Evolutionary conservation across 92 coral and sea anemone species (phyloP).

Genomic region (Phenganax subtilis): DNA sequence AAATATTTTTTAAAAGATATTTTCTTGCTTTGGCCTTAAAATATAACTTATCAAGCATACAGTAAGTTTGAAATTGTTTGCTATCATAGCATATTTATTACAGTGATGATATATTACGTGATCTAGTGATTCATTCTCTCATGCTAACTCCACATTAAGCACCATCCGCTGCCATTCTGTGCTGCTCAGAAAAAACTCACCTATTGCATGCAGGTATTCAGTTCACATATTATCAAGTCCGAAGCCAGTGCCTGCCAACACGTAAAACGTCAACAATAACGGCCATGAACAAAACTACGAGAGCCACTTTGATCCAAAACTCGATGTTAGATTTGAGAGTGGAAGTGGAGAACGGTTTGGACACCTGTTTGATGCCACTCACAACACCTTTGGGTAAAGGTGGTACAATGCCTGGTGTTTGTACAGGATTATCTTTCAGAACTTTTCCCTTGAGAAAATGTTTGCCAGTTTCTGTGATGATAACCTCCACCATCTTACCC

Average conservation of each 20-base stretch:
- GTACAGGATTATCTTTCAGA: constrained; percentile 53
- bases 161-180: neutral
- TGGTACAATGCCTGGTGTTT: constrained; percentile 82
- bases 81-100: no score
- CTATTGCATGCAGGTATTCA: neutral
- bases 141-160: no score
- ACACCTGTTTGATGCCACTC: constrained; percentile 62
- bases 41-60: no score
- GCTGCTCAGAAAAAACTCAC: neutral
- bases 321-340: constrained; percentile 34
- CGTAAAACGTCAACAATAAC: constrained; percentile 58
- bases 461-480: constrained; percentile 75
- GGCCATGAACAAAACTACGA: constrained; percentile 66
- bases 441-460: constrained; percentile 79
- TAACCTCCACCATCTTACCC: constrained; percentile 87
- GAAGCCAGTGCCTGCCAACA: constrained; percentile 61
- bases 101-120: no score
- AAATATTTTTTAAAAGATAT: no score
- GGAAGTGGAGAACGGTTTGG: constrained; percentile 26
- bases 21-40: no score
- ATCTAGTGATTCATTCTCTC: no score
- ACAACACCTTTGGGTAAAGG: constrained; percentile 90
- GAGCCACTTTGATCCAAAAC: constrained; percentile 58
- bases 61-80: no score
- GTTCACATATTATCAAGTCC: constrained; percentile 10